Evolutionary conservation across 2,888 invertebrate species (phyloP).

Genomic region (Cataglyphis cursor): DNA sequence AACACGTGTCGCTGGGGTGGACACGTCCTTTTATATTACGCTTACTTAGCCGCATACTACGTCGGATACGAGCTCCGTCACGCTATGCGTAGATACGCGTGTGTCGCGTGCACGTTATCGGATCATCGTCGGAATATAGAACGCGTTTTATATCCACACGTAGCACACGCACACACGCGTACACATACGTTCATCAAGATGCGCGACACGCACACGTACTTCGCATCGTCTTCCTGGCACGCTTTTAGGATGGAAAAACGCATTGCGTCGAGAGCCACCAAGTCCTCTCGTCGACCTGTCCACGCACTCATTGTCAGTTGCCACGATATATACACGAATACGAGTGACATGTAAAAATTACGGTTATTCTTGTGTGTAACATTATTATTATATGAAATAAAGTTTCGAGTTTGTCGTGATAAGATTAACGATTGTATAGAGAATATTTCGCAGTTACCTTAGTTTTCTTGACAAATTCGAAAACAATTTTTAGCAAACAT

Average conservation of each 20-base stretch:
- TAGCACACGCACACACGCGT: not conserved
- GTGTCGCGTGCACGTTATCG: slow-evolving; percentile 20
- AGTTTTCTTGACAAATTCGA: not conserved
- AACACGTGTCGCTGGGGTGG: slow-evolving; percentile 55
- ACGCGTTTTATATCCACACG: not conserved
- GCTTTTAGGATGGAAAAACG: slow-evolving; percentile 12
- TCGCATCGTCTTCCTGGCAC: slow-evolving; percentile 24
- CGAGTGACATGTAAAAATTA: slow-evolving; percentile 1
- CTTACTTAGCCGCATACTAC: slow-evolving; percentile 50
- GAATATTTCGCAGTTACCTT: not conserved
- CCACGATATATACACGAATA: not conserved
- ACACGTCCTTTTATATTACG: slow-evolving; percentile 58
- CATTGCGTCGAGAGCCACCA: slow-evolving; percentile 1
- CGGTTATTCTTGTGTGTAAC: not conserved
- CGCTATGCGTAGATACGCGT: slow-evolving; percentile 56
- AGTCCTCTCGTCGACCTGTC: not conserved
- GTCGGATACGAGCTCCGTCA: slow-evolving; percentile 55
- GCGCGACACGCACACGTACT: not conserved
- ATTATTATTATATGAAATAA: not conserved
- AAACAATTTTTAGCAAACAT: not conserved
- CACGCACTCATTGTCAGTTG: not conserved
- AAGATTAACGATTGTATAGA: not conserved
- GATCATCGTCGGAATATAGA: slow-evolving; percentile 19
- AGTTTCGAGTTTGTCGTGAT: not conserved
- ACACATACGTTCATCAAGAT: not conserved